Evolutionary conservation across 2,113 vertebrate genomes (phyloP).

Genomic region (Gyps fulvus): DNA sequence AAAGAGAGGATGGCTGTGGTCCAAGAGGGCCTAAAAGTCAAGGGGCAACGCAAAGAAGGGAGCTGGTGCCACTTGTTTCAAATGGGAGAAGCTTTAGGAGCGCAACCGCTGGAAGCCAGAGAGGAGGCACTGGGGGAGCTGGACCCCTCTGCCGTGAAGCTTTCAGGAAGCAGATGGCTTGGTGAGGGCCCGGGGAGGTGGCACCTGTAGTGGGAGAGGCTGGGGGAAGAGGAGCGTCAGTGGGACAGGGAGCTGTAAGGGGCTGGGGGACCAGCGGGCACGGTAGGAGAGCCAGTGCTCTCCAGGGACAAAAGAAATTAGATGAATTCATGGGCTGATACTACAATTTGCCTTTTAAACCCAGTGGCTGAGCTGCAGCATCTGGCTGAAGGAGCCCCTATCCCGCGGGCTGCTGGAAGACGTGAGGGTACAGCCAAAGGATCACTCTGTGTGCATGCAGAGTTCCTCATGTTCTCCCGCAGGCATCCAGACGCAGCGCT

Average conservation of each 20-base stretch:
- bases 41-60: neutral
- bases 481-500: neutral
- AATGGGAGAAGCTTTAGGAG: neutral
- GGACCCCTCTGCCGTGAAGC: neutral
- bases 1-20: neutral
- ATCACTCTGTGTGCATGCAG: accelerated
- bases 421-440: neutral
- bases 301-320: neutral
- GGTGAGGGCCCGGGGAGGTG: neutral
- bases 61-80: neutral
- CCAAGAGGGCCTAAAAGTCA: neutral
- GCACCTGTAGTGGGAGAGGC: neutral
- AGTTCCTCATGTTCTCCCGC: neutral
- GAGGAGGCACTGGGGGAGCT: neutral
- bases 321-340: neutral
- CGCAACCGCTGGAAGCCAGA: neutral
- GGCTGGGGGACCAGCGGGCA: neutral
- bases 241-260: neutral
- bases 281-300: neutral
- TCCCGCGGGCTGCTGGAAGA: accelerated
- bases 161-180: neutral
- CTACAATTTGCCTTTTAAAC: neutral
- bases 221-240: neutral
- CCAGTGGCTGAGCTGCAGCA: neutral
- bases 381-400: neutral